These are phyloP conservation scores for Xenus cinereus DNA, from an alignment of 2,113 vertebrate species.

Conservation along the genomic window DNA sequence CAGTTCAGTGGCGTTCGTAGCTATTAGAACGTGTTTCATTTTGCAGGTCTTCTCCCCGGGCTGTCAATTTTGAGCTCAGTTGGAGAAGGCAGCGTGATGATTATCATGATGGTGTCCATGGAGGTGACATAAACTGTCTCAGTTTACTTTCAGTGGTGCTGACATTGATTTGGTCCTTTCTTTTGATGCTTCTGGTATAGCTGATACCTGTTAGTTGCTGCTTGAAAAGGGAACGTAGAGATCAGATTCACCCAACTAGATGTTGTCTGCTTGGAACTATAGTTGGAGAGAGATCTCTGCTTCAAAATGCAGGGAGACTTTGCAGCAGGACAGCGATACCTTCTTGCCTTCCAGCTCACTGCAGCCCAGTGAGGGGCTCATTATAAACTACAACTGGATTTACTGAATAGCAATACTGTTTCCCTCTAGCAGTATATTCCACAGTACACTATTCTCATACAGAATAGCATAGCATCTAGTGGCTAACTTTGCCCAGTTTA, in stretches of 20 bases:
- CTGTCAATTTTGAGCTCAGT: not conserved
- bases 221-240: not conserved
- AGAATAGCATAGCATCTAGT: not conserved
- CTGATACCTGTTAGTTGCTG: not conserved
- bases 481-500: not conserved
- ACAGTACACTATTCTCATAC: not conserved
- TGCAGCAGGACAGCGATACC: not conserved
- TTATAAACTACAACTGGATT: not conserved
- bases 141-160: not conserved
- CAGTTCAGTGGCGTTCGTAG: accelerated
- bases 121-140: not conserved
- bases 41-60: not conserved
- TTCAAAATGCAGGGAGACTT: not conserved
- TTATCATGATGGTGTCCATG: not conserved
- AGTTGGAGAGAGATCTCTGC: not conserved
- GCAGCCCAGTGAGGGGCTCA: not conserved
- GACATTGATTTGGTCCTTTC: not conserved
- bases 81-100: accelerated
- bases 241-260: not conserved
- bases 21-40: not conserved
- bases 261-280: not conserved
- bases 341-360: not conserved
- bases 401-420: not conserved
- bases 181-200: not conserved
- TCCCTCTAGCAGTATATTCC: not conserved